These are phyloP conservation scores for Stegostoma tigrinum DNA, from an alignment of 2,113 vertebrate genomes.

Conservation along the genomic window DNA sequence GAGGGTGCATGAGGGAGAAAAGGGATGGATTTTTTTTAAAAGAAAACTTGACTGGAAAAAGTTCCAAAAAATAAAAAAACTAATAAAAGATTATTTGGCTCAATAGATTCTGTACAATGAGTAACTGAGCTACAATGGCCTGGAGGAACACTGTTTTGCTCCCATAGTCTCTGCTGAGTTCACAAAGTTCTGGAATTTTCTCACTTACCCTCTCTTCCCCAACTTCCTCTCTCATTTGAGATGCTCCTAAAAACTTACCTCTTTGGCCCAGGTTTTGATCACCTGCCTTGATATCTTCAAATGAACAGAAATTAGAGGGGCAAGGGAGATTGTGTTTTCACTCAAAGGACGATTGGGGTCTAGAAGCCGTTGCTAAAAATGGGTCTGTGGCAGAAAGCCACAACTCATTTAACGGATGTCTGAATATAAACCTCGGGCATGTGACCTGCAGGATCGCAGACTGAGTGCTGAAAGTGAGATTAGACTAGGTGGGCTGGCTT, in stretches of 20 bases:
- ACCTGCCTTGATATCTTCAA: not conserved
- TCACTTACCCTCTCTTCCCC: not conserved
- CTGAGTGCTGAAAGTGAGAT: no score
- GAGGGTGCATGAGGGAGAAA: no score
- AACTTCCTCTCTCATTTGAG: not conserved
- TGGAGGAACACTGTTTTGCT: not conserved
- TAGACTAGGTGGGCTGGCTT: no score
- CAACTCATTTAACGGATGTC: no score
- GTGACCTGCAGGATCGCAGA: no score
- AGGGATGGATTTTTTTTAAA: not conserved
- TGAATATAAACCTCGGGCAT: no score
- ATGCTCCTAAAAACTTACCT: not conserved
- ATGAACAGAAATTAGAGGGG: not conserved
- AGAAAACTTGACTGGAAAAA: not conserved
- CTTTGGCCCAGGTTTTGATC: not conserved
- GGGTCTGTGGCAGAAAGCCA: no score
- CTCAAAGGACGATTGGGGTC: no score
- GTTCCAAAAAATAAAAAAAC: not conserved
- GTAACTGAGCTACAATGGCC: not conserved
- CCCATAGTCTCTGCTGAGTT: no score
- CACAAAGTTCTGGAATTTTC: not conserved
- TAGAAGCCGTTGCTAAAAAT: no score
- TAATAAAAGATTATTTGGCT: not conserved
- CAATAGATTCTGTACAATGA: not conserved
- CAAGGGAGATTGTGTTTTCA: no score